These are phyloP conservation scores for Gadopsis bispinosus DNA, from an alignment of 2,797 vertebrate genomes.

Conservation along the genomic window DNA sequence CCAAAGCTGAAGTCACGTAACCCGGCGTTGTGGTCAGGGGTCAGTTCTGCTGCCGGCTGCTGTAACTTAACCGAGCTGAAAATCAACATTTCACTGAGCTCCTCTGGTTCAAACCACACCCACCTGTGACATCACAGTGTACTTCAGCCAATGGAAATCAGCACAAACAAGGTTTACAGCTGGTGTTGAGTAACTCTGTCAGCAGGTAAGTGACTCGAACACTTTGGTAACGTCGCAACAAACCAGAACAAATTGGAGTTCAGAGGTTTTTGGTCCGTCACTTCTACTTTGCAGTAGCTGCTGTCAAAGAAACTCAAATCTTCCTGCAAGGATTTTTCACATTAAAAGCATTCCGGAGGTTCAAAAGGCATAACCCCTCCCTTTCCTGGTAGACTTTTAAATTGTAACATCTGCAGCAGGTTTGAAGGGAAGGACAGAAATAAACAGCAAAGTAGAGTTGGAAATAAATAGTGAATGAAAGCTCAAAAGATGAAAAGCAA, in stretches of 20 bases:
- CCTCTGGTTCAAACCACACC: conserved; percentile 29
- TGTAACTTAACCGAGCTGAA: neutral
- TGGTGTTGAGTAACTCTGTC: conserved; percentile 1
- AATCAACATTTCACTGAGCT: conserved; percentile 21
- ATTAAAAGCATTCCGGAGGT: no score
- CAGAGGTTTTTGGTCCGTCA: no score
- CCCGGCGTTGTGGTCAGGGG: neutral
- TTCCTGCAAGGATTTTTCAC: no score
- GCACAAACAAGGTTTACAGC: conserved; percentile 15
- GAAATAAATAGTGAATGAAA: neutral
- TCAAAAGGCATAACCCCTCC: neutral
- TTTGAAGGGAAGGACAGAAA: neutral
- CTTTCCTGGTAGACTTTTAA: neutral
- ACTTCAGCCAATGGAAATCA: conserved; percentile 17
- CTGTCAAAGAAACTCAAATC: no score
- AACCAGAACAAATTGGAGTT: no score
- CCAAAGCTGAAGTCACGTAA: neutral
- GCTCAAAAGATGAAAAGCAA: neutral
- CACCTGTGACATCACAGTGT: conserved; percentile 35
- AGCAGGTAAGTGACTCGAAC: conserved; percentile 39
- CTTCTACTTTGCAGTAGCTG: no score
- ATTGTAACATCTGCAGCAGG: neutral
- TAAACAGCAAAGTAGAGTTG: neutral
- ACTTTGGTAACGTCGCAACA: neutral
- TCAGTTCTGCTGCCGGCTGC: neutral